Base-by-base conservation (phyloP, 2,113 vertebrate species). In the Pygoscelis adeliae region DNA sequence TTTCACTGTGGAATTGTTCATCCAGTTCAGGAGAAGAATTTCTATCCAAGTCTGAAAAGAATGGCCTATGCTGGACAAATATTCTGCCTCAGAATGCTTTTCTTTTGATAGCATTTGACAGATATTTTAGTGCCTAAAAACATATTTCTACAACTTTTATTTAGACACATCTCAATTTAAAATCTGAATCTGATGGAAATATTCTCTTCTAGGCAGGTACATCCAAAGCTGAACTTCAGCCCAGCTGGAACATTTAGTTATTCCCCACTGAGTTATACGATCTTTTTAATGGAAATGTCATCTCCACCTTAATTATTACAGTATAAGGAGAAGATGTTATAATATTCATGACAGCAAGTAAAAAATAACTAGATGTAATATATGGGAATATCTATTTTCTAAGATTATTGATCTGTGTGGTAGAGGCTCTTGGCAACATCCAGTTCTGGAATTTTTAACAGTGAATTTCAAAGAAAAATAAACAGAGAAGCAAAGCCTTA, bases 271-370 rank as follows among this genome's bases (percentile, higher is more conserved):
- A 96, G 67, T 93, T 96, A 69, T 58, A 93, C 53, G 70, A 90
- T 92, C 66, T 93, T 93, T 93, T 89, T 85, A 97, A 97, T 93
- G 67, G 77, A 96, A 96, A 83, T 93, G 88, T 87, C 96, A 96
- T 81, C 34, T 92, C 42, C 79, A 80, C 62, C 70, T 94, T 96
- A 98, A 97, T 97, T 96, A 96, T 92, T 83, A 62, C 77, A 81
- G 46, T 81, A 81, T 47, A 89, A 85, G 50, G 63, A 90, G 83
- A 84, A 94, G 77, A 85, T 69, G 47, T 74, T 92, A 80, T 40
- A 98, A 94, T 96, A 95, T 86, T 90, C 73, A 73, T 61, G 86
- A 85, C 72, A 97, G 84, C 40, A 92, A 96, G 83, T 82, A 85
- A 97, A 97, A 95, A 92, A 70, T 55, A 89, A 77, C 91, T 79